Percentiles rank a stretch among this genome's conserved stretches.
These are phyloP conservation scores for Watsonalla cultraria DNA, from an alignment of 2,888 invertebrate species.

Conservation along the genomic window DNA sequence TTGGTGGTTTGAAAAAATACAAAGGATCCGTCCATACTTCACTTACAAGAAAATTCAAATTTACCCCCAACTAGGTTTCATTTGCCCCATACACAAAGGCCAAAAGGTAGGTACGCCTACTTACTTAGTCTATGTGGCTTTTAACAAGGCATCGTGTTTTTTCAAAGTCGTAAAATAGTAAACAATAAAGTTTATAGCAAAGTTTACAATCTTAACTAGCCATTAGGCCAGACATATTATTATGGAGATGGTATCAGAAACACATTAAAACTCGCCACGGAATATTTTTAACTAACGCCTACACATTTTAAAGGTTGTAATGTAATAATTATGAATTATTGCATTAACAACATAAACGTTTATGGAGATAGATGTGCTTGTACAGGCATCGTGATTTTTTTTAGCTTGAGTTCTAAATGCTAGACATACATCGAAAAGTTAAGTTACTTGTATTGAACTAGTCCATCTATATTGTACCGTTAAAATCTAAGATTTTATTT, in stretches of 20 bases:
- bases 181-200: constrained; percentile 24
- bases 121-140: background rate
- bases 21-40: no score
- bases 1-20: no score
- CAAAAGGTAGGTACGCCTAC: background rate
- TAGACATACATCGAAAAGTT: no score
- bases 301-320: constrained; percentile 33
- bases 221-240: constrained; percentile 45
- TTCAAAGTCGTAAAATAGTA: background rate
- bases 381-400: no score
- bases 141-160: background rate
- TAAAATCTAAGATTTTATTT: no score
- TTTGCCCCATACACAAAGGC: no score
- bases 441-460: no score
- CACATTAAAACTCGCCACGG: constrained; percentile 57
- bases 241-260: constrained; percentile 60
- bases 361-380: background rate
- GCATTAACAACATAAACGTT: background rate
- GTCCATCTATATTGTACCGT: no score
- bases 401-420: no score
- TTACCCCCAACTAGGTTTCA: no score
- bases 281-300: constrained; percentile 61
- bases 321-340: background rate
- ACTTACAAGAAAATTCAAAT: no score
- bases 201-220: constrained; percentile 33